Base-by-base conservation (phyloP, 2,797 vertebrate genomes). In the Ispidina picta region DNA sequence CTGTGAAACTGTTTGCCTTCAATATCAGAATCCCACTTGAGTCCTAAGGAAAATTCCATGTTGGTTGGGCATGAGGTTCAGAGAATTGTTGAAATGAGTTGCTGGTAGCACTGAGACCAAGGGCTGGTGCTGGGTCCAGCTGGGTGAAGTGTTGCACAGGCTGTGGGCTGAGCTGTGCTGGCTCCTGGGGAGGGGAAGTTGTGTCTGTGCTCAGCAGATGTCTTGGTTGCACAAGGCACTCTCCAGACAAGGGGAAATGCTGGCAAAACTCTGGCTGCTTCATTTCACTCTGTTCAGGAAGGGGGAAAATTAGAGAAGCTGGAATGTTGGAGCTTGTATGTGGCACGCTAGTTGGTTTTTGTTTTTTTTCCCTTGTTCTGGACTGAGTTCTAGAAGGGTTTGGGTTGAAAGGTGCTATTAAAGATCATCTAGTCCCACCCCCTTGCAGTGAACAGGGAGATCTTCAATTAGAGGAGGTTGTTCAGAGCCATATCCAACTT, bases 81-180 rank as follows among this genome's bases (percentile, higher is more conserved):
- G 52, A 29, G 28, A 9, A 11, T 7, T 41, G 22, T 46, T 37
- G 46, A n/a, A 65, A n/a, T 39, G 48, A 29, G 2, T 72, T 35
- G 29, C 22, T 51, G 60, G 17, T 66, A 5, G 5, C 8, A 25
- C 29, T 21, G 31, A 35, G 51, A 55, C 7, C 37, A 20, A 37
- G 64, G 35, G 5, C 37, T 19, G 25, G 15, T 10, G 8, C 26
- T 1, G 4, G 11, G 1, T 13, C 2, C 23, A 29, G 5, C 16
- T 1, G 1, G 23, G 15, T 2, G 44, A n/a, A 51, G 46, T 0
- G 0, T 33, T 75, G 6, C 63, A 48, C 37, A 12, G 5, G 15
- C 41, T 1, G 1, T 3, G 8, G 74, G 43, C 13, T 63, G 73
- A 70, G 28, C 63, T 48, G 49, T 33, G 77, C 52, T 3, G 13